Evolutionary conservation across 2,888 invertebrate genomes (phyloP), one percentile per base, ranked within the genome.

Genomic region (Philopedon plagiatum): DNA sequence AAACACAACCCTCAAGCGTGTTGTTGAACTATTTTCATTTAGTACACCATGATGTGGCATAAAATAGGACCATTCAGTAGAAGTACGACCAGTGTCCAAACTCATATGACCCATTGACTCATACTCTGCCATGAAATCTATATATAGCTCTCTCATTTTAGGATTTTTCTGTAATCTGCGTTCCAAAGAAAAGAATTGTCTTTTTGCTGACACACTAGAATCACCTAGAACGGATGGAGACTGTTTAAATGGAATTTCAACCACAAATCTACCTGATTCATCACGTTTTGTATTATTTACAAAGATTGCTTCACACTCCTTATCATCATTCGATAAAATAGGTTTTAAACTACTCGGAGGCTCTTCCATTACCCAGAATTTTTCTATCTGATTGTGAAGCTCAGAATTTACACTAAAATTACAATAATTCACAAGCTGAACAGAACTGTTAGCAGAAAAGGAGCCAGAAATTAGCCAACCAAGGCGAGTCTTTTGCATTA

Each of bases 361-460:
- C 37, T 71, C 71, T n/a, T 71, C 71, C 5, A 71, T 19, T 37
- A 23, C 44, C 71, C 65, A 70, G 66, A 71, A 65, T 49, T 39
- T 37, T 44, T 13, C 54, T 8, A 71, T 49, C 23, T 64, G 64
- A 26, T 58, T 34, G 9, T 71, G 58, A 19, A 65, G 13, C 15
- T 60, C 65, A 51, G 13, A 19, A 32, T 32, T 57, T 11, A 39
- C 11, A 32, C 37, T 57, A 5, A 63, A 13, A 46, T 63, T 32
- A 15, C 70, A 70, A 15, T 54, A 26, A 26, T 23, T 54, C 7
- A 4, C 2, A 54, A 23, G 3, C 11, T 8, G 13, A n/a, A 11
- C 5, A 34, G 11, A 34, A 9, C 11, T 11, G 2, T 11, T 34
- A 34, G 34, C 4, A 34, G 34, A 7, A 34, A 34, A 5, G 2